Conservation (phyloP, 92 coral and sea anemone species). For the Anthopleura xanthogrammica region DNA sequence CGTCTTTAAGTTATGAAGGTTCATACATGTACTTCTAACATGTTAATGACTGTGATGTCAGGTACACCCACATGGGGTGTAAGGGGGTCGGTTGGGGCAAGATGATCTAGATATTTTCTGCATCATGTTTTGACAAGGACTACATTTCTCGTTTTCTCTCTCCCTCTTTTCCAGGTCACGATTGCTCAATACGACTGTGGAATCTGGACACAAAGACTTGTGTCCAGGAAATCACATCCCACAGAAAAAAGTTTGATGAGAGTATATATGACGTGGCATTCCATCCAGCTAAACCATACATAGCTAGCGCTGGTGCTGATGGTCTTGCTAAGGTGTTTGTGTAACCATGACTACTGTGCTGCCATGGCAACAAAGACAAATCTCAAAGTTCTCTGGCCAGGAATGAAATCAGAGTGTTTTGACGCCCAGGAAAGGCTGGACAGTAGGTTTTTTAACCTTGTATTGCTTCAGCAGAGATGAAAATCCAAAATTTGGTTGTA, state of each 20-base stretch:
- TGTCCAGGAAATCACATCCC: constrained; percentile 98
- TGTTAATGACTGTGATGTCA: too few species aligned
- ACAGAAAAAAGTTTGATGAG: constrained; percentile 97
- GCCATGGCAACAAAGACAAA: neutral
- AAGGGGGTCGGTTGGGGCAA: too few species aligned
- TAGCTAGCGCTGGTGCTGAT: constrained; percentile 99
- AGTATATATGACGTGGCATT: constrained; percentile 96
- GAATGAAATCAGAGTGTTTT: neutral
- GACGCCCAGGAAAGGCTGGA: neutral
- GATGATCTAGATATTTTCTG: too few species aligned
- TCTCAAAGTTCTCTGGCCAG: constrained; percentile 3
- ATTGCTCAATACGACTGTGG: constrained; percentile 98
- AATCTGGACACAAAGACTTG: constrained; percentile 95
- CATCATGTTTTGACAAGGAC: neutral
- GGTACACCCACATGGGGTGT: too few species aligned
- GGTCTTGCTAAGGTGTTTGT: constrained; percentile 96
- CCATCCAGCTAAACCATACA: constrained; percentile 91
- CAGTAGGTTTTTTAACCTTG: neutral
- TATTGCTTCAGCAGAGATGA: neutral
- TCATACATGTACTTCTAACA: too few species aligned
- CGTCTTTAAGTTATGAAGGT: too few species aligned
- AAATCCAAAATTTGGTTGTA: neutral
- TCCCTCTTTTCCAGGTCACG: constrained; percentile 71
- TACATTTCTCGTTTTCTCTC: neutral
- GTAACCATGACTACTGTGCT: constrained; percentile 34